Percentiles rank a stretch among this genome's conserved stretches.
These are phyloP conservation scores for Aldabrachelys gigantea DNA, from an alignment of 2,113 vertebrate genomes.

Conservation along the genomic window DNA sequence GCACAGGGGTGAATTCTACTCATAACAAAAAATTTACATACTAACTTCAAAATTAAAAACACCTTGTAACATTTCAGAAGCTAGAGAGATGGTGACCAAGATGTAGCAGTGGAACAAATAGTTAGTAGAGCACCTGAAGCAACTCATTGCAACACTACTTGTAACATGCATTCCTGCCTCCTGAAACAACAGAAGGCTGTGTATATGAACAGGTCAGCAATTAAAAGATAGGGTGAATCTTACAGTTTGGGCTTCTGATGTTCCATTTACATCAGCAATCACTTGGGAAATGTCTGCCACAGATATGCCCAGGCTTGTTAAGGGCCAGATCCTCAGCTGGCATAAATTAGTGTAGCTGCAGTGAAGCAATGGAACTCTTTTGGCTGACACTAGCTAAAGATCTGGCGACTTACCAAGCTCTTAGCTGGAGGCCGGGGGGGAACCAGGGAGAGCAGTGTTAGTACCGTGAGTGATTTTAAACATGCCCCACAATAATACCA, in stretches of 20 bases:
- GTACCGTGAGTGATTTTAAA: background rate
- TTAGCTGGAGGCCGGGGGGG: background rate
- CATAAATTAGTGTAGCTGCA: background rate
- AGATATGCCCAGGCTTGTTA: background rate
- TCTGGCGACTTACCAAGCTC: background rate
- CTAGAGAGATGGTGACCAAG: background rate
- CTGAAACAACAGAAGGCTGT: background rate
- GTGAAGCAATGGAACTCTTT: background rate
- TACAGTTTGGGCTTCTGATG: background rate
- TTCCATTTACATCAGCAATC: conserved; percentile 2
- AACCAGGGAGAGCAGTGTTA: background rate
- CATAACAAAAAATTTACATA: background rate
- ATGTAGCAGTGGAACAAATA: background rate
- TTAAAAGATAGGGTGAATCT: background rate
- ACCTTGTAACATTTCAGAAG: conserved; percentile 12
- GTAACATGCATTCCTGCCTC: background rate
- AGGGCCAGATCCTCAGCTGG: background rate
- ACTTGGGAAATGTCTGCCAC: background rate
- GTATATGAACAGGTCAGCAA: background rate
- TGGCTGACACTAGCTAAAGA: background rate
- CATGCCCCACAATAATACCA: background rate
- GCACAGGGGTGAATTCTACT: background rate
- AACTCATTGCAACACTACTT: background rate
- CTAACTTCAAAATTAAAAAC: conserved; percentile 26
- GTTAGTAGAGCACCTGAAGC: background rate